These are phyloP conservation scores for Bubalus kerabau DNA, from an alignment of 2,113 vertebrate genomes.

Conservation along the genomic window DNA sequence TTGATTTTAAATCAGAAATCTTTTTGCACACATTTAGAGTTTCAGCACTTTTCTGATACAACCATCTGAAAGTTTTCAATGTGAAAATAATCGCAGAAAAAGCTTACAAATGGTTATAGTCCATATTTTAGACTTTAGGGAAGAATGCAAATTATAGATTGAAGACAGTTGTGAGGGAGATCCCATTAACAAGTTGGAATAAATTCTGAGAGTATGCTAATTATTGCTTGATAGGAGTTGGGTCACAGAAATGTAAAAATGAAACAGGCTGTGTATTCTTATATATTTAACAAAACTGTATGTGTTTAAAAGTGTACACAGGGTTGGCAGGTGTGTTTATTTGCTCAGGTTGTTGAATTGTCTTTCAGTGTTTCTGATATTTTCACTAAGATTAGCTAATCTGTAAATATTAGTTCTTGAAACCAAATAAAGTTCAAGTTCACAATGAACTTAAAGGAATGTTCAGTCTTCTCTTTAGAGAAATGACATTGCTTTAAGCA, in stretches of 20 bases:
- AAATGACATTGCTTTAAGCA: not conserved
- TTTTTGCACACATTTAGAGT: not conserved
- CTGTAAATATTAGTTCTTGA: constrained; percentile 30
- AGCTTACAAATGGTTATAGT: not conserved
- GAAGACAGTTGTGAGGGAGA: not conserved
- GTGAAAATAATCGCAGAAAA: not conserved
- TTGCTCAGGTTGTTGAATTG: not conserved
- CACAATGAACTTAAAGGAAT: not conserved
- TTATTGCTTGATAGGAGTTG: not conserved
- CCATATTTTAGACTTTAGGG: constrained; percentile 20
- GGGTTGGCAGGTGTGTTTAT: not conserved
- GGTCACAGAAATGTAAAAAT: constrained; percentile 36
- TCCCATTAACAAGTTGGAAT: not conserved
- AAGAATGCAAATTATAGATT: constrained; percentile 6
- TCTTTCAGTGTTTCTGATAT: not conserved
- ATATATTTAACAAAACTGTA: not conserved
- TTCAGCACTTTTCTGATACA: not conserved
- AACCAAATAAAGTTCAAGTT: not conserved
- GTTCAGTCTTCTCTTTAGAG: not conserved
- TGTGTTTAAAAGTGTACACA: not conserved
- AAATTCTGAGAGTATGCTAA: constrained; percentile 14
- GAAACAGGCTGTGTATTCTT: not conserved
- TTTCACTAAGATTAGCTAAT: constrained; percentile 27
- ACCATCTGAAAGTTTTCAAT: not conserved
- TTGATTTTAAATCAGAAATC: constrained; percentile 26